These are phyloP conservation scores for Sorex maritimensis DNA, from an alignment of 2,797 vertebrate genomes.

Conservation along the genomic window DNA sequence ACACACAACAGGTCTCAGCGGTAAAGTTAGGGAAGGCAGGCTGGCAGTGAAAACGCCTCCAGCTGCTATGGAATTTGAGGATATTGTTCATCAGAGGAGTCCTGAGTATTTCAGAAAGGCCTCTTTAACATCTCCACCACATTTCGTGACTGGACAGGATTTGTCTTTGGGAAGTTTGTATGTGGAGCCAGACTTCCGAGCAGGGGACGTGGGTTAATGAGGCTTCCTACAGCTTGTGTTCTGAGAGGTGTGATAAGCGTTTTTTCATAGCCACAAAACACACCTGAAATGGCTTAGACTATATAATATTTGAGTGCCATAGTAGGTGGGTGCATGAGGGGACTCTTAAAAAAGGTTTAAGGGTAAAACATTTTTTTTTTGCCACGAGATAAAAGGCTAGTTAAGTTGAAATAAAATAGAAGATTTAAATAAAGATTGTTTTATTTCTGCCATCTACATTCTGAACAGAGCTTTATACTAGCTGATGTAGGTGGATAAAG, in stretches of 20 bases:
- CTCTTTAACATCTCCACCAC: background rate
- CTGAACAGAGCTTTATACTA: conserved; percentile 34
- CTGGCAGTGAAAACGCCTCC: background rate
- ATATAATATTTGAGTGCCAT: background rate
- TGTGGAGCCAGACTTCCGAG: background rate
- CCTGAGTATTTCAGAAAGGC: background rate
- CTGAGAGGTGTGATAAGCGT: background rate
- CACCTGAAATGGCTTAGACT: background rate
- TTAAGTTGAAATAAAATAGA: conserved; percentile 11
- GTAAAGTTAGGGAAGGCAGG: background rate
- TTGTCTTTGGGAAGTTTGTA: background rate
- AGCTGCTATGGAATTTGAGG: background rate
- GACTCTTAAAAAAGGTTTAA: background rate
- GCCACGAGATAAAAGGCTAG: too few relatives aligned
- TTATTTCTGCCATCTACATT: conserved; percentile 13
- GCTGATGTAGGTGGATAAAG: background rate
- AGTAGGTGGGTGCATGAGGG: background rate
- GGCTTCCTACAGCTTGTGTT: too few relatives aligned
- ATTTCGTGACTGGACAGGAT: background rate
- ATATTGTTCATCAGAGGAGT: background rate
- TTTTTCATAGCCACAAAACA: background rate
- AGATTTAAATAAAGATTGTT: background rate
- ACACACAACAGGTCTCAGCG: background rate
- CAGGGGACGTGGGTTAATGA: fast-evolving
- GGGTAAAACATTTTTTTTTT: background rate